A percentile compares a stretch with the other conserved stretches of the same genome.
These are phyloP conservation scores for Rhabdophis nuchalis DNA, from an alignment of 2,797 vertebrate genomes.

Conservation along the genomic window DNA sequence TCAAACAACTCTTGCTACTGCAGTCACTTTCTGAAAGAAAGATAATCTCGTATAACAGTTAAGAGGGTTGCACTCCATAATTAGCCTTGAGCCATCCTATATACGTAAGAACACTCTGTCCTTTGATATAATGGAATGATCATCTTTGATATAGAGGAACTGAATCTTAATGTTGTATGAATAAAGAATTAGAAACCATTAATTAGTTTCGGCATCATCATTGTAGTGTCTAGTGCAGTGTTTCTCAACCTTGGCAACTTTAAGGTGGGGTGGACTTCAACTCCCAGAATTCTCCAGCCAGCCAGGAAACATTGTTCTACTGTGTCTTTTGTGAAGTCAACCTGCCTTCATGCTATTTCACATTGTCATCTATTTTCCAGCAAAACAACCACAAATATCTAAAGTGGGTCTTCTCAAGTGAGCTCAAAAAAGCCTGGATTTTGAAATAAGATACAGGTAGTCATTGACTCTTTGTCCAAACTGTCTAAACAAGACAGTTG, in stretches of 20 bases:
- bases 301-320: neutral
- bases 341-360: neutral
- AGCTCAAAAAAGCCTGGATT: neutral
- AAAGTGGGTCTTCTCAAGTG: neutral
- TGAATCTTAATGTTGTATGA: neutral
- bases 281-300: neutral
- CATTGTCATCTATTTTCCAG: neutral
- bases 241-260: neutral
- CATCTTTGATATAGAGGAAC: neutral
- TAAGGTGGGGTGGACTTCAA: neutral
- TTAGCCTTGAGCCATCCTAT: neutral
- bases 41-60: neutral
- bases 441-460: neutral
- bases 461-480: neutral
- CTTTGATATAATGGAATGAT: neutral
- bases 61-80: neutral
- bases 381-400: neutral
- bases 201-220: neutral
- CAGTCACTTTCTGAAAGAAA: neutral
- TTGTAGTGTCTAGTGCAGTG: neutral
- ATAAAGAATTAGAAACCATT: neutral
- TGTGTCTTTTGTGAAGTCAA: neutral
- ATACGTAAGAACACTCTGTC: neutral
- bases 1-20: neutral
- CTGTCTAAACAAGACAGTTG: neutral